Evolutionary conservation across 1,140 invertebrate genomes (phyloP), one percentile per base, ranked within the genome.

Genomic region (Araneus ventricosus): DNA sequence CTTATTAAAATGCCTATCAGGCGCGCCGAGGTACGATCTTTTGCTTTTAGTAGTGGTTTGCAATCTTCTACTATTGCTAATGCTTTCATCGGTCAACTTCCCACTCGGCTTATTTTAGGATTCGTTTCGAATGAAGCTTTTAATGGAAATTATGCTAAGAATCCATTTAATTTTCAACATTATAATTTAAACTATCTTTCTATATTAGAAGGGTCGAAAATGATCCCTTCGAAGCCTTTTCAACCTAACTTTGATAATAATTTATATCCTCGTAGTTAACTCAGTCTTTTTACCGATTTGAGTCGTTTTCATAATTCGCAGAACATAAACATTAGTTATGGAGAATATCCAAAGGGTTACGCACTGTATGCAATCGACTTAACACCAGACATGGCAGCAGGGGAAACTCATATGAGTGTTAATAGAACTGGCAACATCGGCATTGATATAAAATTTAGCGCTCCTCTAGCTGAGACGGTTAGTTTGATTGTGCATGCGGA

Each of bases 131-230:
- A 92, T 75, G 24, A 27, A 6, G 82, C 80, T 5, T 92, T 22
- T 70, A 92, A 92, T 70, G 90, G 82, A 2, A 30, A 24, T 34
- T 61, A 67, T n/a, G 34, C 4, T 22, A 92, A 92, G 52, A 92
- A 92, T 24, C 82, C 90, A 30, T 92, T 92, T 45, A 27, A 92
- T 20, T 92, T 92, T 92, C 57, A 86, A 10, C 79, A 92, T 70
- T 85, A 92, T 70, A 34, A 92, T 59, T n/a, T 86, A 41, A 67
- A n/a, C 22, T 92, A 92, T 37, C 59, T 85, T 4, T 85, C 57
- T n/a, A 30, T 70, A 37, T 45, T 92, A 85, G 80, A 92, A 2
- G 90, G 63, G 24, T 20, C 8, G 2, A 57, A 45, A 10, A 92
- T 92, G 80, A 85, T 85, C 14, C 90, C 90, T 1, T 41, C 80